Base-by-base conservation (phyloP, 2,797 vertebrate genomes). In the Acanthurus lineatus region DNA sequence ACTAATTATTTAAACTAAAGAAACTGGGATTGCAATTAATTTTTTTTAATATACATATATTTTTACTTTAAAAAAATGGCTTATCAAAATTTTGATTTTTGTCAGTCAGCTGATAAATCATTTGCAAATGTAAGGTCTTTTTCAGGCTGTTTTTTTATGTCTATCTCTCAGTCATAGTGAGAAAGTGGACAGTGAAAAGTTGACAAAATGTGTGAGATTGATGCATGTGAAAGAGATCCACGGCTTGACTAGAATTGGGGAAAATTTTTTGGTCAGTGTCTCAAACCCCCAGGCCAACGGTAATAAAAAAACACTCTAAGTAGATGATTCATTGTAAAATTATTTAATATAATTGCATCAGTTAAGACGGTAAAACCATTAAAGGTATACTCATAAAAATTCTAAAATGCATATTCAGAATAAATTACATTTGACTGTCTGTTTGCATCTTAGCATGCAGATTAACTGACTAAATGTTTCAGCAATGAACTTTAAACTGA, bases 401-500 rank as follows among this genome's bases (percentile, higher is more conserved):
- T 59, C 2, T 25, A 59, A 74, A 73, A 71, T 51, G n/a, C 54
- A 51, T 49, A 4, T 69, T 51, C 32, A 38, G 48, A 64, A 59
- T 9, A 69, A 51, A 72, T 79, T 19, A 59, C 11, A 70, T 42
- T 53, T 42, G 22, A 76, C 28, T 20, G 32, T 35, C 32, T 35
- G 32, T 35, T 5, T 35, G 32, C 32, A 62, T 67, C 60, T 56
- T 10, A 63, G 64, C 58, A 42, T 28, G 8, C 22, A 66, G 16
- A 52, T 47, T 52, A n/a, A 20, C 42, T 56, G 6, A 35, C 32
- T 35, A 35, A 57, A 65, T 61, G 73, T 62, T 61, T 60, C 48
- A 54, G 65, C 58, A 14, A 62, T 52, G 59, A 74, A 69, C 51
- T 81, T 69, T 69, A 74, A 80, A 73, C 44, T 22, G 53, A 74